Evolutionary conservation across 2,888 invertebrate genomes (phyloP).

Genomic region (Drosophila koepferae): DNA sequence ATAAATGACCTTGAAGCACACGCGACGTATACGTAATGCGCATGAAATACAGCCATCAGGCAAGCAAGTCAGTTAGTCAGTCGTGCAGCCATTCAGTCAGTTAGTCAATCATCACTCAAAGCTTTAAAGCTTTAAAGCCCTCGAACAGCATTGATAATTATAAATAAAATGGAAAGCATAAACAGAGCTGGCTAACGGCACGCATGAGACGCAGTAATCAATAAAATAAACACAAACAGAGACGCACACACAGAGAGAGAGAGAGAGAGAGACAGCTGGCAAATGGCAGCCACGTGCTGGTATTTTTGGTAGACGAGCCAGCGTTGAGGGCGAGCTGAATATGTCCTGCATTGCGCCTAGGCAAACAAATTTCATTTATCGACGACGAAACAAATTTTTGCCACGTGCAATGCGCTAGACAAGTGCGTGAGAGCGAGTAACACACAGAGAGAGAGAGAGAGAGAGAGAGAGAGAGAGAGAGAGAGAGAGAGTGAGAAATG

Average conservation of each 20-base stretch:
- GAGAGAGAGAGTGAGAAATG: neutral
- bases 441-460: neutral
- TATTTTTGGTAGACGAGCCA: constrained; percentile 42
- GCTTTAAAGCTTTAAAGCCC: constrained; percentile 43
- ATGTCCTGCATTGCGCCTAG: constrained; percentile 31
- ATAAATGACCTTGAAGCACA: constrained; percentile 56
- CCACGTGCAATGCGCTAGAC: constrained; percentile 66
- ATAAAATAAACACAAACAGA: constrained; percentile 53
- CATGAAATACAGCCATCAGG: constrained; percentile 9
- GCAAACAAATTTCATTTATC: constrained; percentile 79
- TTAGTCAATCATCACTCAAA: neutral
- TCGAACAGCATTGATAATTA: constrained; percentile 44
- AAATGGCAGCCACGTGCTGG: constrained; percentile 65
- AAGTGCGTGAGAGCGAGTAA: neutral
- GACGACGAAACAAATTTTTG: constrained; percentile 72
- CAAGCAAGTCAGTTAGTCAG: constrained; percentile 13
- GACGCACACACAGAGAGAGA: neutral
- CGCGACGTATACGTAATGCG: constrained; percentile 53
- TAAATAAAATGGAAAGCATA: constrained; percentile 50
- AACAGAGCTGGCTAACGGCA: constrained; percentile 25
- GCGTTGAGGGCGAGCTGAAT: constrained; percentile 36
- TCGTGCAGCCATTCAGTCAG: constrained; percentile 1
- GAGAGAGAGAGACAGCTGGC: constrained; percentile 5
- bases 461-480: neutral
- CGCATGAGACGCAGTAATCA: constrained; percentile 56